Evolutionary conservation across 2,888 invertebrate genomes (phyloP), one percentile per base, ranked within the genome.

Genomic region (Drosophila picticornis): DNA sequence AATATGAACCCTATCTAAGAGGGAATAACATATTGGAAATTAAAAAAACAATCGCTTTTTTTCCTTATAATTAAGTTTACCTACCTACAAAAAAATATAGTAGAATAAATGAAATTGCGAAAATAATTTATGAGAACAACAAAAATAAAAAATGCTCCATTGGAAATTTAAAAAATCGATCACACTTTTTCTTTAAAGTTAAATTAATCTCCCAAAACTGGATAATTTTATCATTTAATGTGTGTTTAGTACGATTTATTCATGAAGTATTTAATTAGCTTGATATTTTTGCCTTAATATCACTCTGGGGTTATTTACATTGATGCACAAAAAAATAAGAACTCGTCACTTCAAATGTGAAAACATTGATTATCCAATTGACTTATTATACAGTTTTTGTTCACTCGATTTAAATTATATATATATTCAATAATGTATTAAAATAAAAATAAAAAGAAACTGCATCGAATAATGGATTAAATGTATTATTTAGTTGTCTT

Each of bases 201-300:
- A n/a, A n/a, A n/a, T n/a, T 10, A 4, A 2, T n/a, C 10, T 40
- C 10, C 5, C 0, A n/a, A 40, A 2, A n/a, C n/a, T n/a, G 1
- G 3, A 22, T 7, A 4, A 13, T 3, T 7, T 46, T n/a, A n/a
- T 13, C 7, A 46, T 46, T 7, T 7, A 7, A 22, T 7, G 13
- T 0, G 5, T 40, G 2, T 6, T 43, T 22, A 1, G n/a, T 2
- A 40, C 0, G 2, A n/a, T 22, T 11, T 6, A 22, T 22, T 43
- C 1, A 1, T 13, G 2, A 1, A 11, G 3, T n/a, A 2, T 43
- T 11, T 10, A 0, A 2, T n/a, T 40, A 10, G 2, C 7, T 13
- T 3, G 0, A 46, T 7, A 22, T 46, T 46, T 22, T 46, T 13
- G 1, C 3, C 7, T 6, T 13, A 22, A 13, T 43, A 22, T 40